Conservation (phyloP, 1,140 invertebrate species). For the Drosophila kepulauana region DNA sequence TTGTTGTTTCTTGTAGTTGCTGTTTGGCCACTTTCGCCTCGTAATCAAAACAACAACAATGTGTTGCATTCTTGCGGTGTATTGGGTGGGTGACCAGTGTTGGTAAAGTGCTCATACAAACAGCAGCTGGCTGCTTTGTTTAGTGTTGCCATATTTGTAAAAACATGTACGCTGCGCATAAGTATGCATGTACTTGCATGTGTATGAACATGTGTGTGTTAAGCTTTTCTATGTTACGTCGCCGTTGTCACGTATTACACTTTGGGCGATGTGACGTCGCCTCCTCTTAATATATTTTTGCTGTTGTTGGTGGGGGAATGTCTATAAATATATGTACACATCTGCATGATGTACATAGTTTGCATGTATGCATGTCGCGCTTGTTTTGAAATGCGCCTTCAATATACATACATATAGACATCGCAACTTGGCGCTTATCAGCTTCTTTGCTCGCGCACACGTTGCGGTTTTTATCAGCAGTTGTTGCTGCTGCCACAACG, state of each 20-base stretch:
- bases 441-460: constrained; percentile 29
- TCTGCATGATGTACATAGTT: neutral
- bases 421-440: constrained; percentile 36
- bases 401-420: neutral
- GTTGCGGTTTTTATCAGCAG: constrained; percentile 42
- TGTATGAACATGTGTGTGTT: neutral
- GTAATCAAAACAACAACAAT: constrained; percentile 30
- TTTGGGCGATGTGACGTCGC: constrained; percentile 1
- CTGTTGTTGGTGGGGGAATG: neutral
- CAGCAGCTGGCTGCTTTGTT: constrained; percentile 28
- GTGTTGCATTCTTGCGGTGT: constrained; percentile 25
- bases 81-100: constrained; percentile 31
- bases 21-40: constrained; percentile 40
- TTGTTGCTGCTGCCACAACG: constrained; percentile 15
- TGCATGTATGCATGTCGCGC: neutral
- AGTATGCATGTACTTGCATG: neutral
- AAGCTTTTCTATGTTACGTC: constrained; percentile 46
- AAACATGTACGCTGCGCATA: neutral
- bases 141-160: neutral
- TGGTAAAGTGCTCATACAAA: constrained; percentile 26
- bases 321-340: constrained; percentile 23
- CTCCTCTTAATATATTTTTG: neutral
- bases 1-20: constrained; percentile 12
- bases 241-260: constrained; percentile 66
- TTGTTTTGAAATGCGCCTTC: constrained; percentile 28